Evolutionary conservation across 2,888 invertebrate species (phyloP), one percentile per base, ranked within the genome.

Genomic region (Drosophila anceps): DNA sequence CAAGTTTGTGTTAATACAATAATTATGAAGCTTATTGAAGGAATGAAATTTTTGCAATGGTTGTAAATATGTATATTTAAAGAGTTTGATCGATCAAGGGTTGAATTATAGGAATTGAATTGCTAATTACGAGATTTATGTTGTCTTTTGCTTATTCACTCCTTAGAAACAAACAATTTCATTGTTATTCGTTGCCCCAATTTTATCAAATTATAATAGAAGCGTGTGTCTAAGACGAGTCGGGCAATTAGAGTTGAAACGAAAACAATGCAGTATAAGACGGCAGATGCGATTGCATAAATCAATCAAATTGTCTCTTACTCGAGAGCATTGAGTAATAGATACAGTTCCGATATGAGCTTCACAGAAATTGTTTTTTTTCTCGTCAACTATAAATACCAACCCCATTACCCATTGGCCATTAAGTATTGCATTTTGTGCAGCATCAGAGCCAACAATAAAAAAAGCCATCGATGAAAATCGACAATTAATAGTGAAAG

Each of bases 401-500:
- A 90, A 89, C 87, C 87, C 90, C 82, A 87, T 90, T 90, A 87
- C 87, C 87, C 69, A 85, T 81, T 87, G 82, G 78, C 82, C 78
- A 87, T 86, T 84, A 86, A 75, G 68, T 76, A 87, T 82, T 88
- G 82, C 79, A 76, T 82, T 79, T 79, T 82, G 51, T 75, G 82
- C 82, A 69, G 75, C 82, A 80, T 80, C 80, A 79, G 54, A 70
- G 51, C 39, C 53, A 39, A 39, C 46, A 67, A 61, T 29, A 66
- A 20, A 43, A 57, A 29, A 59, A 24, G 73, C 71, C 74, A 87
- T 88, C 84, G 84, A 87, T 90, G 87, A 88, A 85, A 83, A 88
- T 90, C 88, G 83, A 83, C 90, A 90, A 88, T 90, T 89, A 89
- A 88, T 89, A 88, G 88, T 88, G 88, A 88, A 88, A 88, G 88